phyloP scores from a whole-genome alignment of 2,888 invertebrate genomes.

The Keiferia lycopersicella region DNA sequence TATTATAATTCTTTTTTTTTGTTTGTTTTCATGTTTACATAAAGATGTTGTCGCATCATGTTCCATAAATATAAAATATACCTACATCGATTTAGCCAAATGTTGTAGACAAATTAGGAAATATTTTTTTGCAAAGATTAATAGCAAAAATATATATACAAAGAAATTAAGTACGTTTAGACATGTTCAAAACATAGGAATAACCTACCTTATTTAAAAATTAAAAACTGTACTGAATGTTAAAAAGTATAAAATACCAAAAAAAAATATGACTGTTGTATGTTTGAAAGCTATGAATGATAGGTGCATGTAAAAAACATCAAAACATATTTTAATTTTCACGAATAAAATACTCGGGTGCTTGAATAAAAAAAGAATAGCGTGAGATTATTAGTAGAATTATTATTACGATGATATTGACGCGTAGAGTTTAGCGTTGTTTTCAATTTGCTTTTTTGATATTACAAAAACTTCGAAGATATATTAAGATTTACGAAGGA shows the following conservation, averaged over 20 bases:
- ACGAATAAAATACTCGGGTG: conserved; percentile 13
- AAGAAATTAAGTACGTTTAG: not conserved
- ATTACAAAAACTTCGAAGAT: not conserved
- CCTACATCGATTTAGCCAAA: conserved; percentile 5
- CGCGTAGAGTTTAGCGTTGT: not conserved
- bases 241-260: conserved; percentile 9
- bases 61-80: not conserved
- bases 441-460: not conserved
- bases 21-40: not conserved
- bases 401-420: conserved; percentile 10
- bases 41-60: not conserved
- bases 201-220: not conserved
- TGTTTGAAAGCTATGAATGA: conserved; percentile 6
- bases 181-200: not conserved
- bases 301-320: not conserved
- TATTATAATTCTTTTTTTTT: too few species aligned
- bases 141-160: conserved; percentile 1
- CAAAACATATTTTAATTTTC: not conserved
- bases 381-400: not conserved
- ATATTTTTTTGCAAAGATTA: conserved; percentile 1
- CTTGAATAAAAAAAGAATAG: conserved; percentile 11
- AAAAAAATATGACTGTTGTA: conserved; percentile 14
- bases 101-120: conserved; percentile 1
- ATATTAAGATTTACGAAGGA: not conserved
- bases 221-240: conserved; percentile 13